A percentile compares a stretch with the other conserved stretches of the same genome.
Conservation (phyloP, 2,888 invertebrate genomes). For the Fabriciana adippe region DNA sequence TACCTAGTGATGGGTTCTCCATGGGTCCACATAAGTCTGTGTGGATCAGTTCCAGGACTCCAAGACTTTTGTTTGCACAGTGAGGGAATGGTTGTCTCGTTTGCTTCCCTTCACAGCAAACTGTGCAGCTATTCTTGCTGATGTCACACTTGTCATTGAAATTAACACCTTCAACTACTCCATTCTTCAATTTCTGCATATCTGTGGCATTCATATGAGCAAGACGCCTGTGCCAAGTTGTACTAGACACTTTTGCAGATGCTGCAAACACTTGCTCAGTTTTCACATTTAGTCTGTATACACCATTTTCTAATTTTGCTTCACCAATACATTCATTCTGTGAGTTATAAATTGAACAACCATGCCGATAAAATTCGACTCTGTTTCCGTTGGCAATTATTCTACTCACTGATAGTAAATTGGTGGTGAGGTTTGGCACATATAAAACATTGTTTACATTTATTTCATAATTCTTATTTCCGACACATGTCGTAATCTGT, state of each 20-base stretch:
- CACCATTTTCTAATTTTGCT: conserved; percentile 31
- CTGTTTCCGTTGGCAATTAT: conserved; percentile 36
- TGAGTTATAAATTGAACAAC: conserved; percentile 35
- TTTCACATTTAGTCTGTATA: conserved; percentile 20
- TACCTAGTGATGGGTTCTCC: conserved; percentile 22
- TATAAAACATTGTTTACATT: conserved; percentile 38
- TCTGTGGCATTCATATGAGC: neutral
- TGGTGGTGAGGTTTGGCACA: conserved; percentile 40
- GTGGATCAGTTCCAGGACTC: neutral
- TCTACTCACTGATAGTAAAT: conserved; percentile 38
- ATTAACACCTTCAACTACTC: neutral
- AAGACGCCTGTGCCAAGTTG: conserved; percentile 6
- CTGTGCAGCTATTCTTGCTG: neutral
- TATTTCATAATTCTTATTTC: conserved; percentile 1
- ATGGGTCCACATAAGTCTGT: conserved; percentile 27
- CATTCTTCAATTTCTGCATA: conserved; percentile 5
- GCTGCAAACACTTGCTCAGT: conserved; percentile 20
- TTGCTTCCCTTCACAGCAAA: conserved; percentile 12
- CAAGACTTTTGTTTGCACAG: neutral
- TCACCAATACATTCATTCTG: conserved; percentile 30
- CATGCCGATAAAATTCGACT: conserved; percentile 27
- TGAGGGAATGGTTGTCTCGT: neutral
- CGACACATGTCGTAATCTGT: no score
- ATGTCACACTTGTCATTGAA: neutral
- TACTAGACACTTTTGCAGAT: conserved; percentile 9